A percentile compares a stretch with the other conserved stretches of the same genome.
These are phyloP conservation scores for Latrodectus hesperus DNA, from an alignment of 2,888 invertebrate species.

Conservation along the genomic window DNA sequence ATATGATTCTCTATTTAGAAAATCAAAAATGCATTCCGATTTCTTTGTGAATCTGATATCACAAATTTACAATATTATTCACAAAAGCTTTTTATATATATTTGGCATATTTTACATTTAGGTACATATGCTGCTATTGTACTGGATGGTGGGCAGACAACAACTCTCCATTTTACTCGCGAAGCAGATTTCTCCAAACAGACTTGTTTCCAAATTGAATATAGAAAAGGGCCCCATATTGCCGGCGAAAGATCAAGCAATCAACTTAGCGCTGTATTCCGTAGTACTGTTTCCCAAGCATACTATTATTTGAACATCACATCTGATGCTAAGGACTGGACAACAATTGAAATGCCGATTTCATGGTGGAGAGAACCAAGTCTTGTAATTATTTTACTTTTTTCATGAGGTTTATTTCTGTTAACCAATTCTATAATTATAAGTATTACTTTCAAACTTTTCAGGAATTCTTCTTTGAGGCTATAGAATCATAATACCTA, in stretches of 20 bases:
- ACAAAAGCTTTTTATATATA: background rate
- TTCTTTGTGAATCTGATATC: background rate
- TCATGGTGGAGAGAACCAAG: conserved; percentile 66
- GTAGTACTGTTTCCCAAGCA: conserved; percentile 43
- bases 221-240: conserved; percentile 61
- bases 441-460: too few species aligned
- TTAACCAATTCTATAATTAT: too few species aligned
- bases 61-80: background rate
- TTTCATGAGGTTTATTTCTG: too few species aligned
- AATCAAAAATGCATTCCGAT: background rate
- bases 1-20: background rate
- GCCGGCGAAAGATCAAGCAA: conserved; percentile 58
- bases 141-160: conserved; percentile 38
- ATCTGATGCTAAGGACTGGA: conserved; percentile 60
- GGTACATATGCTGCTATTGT: conserved; percentile 58
- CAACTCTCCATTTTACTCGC: conserved; percentile 52
- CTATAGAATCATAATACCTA: too few species aligned
- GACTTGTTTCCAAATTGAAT: conserved; percentile 55
- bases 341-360: conserved; percentile 50
- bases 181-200: conserved; percentile 44
- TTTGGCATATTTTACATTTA: background rate
- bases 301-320: conserved; percentile 63
- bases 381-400: conserved; percentile 18
- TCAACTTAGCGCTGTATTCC: conserved; percentile 46
- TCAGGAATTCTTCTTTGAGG: too few species aligned